Conservation (phyloP, 1,140 invertebrate species). For the Drosophila prosaltans region DNA sequence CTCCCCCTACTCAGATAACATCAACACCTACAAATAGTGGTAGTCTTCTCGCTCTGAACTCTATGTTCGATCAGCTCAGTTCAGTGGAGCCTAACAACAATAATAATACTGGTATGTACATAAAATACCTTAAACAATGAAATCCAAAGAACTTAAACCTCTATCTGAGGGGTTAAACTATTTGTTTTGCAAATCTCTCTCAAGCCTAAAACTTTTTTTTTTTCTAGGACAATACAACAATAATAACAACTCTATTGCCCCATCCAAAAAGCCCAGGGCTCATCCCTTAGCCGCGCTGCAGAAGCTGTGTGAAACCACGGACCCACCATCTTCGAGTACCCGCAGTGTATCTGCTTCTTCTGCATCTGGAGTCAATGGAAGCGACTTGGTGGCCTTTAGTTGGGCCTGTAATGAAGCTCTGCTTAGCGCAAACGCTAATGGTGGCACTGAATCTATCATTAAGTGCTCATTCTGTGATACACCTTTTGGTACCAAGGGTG, state of each 20-base stretch:
- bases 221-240: slow-evolving; percentile 57
- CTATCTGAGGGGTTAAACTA: too few relatives aligned
- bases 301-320: slow-evolving; percentile 94
- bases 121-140: too few relatives aligned
- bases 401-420: slow-evolving; percentile 97
- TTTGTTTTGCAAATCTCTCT: neutral
- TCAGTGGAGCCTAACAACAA: slow-evolving; percentile 60
- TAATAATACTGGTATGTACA: slow-evolving; percentile 53
- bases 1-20: slow-evolving; percentile 83
- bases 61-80: slow-evolving; percentile 92
- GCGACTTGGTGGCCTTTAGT: slow-evolving; percentile 92
- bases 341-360: slow-evolving; percentile 53
- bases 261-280: slow-evolving; percentile 87
- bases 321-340: slow-evolving; percentile 77
- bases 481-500: slow-evolving; percentile 97
- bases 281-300: slow-evolving; percentile 96
- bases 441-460: slow-evolving; percentile 88
- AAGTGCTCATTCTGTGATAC: slow-evolving; percentile 98
- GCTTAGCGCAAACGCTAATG: slow-evolving; percentile 85
- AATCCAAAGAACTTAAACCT: too few relatives aligned
- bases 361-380: slow-evolving; percentile 81
- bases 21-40: slow-evolving; percentile 84
- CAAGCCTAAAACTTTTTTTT: neutral
- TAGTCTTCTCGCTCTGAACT: slow-evolving; percentile 92
- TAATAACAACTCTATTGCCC: slow-evolving; percentile 53